These are phyloP conservation scores for Radopholus similis DNA, from an alignment of 1,140 invertebrate species.

Conservation along the genomic window DNA sequence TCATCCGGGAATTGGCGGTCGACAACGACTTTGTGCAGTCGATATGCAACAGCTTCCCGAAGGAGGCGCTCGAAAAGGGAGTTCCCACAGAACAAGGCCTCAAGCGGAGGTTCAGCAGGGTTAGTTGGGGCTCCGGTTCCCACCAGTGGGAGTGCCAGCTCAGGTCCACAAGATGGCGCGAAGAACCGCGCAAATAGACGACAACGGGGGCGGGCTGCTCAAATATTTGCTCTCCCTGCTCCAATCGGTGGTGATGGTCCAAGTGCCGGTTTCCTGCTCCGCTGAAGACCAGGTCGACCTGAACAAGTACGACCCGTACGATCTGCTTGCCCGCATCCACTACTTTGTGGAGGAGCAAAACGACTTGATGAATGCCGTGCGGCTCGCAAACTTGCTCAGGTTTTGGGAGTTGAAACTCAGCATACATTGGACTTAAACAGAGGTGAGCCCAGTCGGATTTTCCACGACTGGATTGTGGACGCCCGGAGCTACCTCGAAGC, in stretches of 20 bases:
- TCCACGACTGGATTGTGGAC: slow-evolving; percentile 80
- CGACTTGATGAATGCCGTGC: slow-evolving; percentile 75
- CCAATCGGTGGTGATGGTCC: slow-evolving; percentile 67
- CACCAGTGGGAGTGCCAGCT: neutral
- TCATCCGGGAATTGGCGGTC: too few relatives aligned
- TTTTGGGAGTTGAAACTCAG: neutral
- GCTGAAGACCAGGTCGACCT: slow-evolving; percentile 60
- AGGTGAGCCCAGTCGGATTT: slow-evolving; percentile 77
- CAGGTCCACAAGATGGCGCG: slow-evolving; percentile 61
- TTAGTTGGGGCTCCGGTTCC: neutral
- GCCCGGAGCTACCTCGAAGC: slow-evolving; percentile 79
- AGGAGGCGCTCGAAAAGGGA: neutral
- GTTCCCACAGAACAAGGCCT: slow-evolving; percentile 2
- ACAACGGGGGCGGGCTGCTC: slow-evolving; percentile 71
- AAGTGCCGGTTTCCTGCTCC: slow-evolving; percentile 61
- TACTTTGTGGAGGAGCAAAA: slow-evolving; percentile 76
- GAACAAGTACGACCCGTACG: slow-evolving; percentile 72
- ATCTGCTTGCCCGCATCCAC: slow-evolving; percentile 77
- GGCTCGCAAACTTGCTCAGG: slow-evolving; percentile 81
- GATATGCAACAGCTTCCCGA: slow-evolving; percentile 5
- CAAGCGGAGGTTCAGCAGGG: neutral
- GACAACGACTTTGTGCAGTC: slow-evolving; percentile 2
- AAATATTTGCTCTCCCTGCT: slow-evolving; percentile 81
- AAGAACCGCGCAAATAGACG: slow-evolving; percentile 76
- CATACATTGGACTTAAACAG: neutral